A percentile compares a stretch with the other conserved stretches of the same genome.
Evolutionary conservation across 2,113 vertebrate genomes (phyloP).

Genomic region (Podarcis cretensis): DNA sequence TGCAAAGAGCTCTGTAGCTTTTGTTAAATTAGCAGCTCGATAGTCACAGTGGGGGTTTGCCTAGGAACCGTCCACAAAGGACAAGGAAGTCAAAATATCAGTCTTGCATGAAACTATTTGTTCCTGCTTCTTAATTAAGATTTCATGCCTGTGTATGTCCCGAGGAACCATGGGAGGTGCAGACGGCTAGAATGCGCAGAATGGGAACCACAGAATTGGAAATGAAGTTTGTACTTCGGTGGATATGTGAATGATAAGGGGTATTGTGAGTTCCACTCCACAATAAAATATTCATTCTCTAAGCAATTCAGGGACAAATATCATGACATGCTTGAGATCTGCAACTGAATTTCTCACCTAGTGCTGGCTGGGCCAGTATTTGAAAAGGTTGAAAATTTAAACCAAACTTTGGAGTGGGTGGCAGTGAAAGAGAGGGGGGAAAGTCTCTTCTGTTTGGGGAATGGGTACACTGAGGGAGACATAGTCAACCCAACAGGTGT

Average conservation of each 20-base stretch:
- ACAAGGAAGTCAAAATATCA: conserved; percentile 63
- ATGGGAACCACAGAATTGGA: conserved; percentile 10
- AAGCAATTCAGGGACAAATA: background rate
- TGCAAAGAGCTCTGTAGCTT: conserved; percentile 48
- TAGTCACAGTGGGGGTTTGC: conserved; percentile 66
- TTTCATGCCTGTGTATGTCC: conserved; percentile 63
- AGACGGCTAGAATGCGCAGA: conserved; percentile 38
- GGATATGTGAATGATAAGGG: background rate
- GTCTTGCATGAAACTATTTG: conserved; percentile 63
- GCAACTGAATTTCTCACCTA: background rate
- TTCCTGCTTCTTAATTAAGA: conserved; percentile 75
- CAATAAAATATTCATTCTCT: too few species aligned
- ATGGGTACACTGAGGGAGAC: too few species aligned
- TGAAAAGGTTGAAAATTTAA: background rate
- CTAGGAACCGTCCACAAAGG: conserved; percentile 68
- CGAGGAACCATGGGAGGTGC: conserved; percentile 31
- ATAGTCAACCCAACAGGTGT: too few species aligned
- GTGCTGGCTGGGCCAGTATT: too few species aligned
- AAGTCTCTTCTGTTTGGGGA: background rate
- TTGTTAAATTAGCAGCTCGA: conserved; percentile 70
- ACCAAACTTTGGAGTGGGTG: background rate
- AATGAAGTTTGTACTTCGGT: background rate
- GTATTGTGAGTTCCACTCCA: background rate
- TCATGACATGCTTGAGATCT: background rate
- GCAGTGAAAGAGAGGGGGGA: background rate